These are phyloP conservation scores for Spisula subtruncata DNA, from an alignment of 2,888 invertebrate genomes.

Conservation along the genomic window DNA sequence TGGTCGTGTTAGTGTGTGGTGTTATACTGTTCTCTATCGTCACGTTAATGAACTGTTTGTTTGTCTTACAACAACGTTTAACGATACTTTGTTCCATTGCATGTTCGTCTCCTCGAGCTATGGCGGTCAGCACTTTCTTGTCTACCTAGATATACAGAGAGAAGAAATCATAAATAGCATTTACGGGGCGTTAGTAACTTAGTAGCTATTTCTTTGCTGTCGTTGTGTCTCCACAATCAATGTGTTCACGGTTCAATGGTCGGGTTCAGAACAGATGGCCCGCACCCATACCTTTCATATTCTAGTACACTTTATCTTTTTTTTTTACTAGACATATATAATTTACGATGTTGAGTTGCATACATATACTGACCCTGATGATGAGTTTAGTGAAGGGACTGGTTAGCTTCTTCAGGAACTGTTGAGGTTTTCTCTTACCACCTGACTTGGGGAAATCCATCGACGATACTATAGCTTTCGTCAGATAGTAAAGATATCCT, in stretches of 20 bases:
- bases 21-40: background rate
- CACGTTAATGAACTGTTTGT: background rate
- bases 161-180: too few species aligned
- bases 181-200: too few species aligned
- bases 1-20: background rate
- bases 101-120: conserved; percentile 67
- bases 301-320: too few species aligned
- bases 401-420: conserved; percentile 55
- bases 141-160: conserved; percentile 68
- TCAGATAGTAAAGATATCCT: conserved; percentile 43
- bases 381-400: conserved; percentile 55
- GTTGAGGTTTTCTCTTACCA: conserved; percentile 29
- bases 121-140: conserved; percentile 72
- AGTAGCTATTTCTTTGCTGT: too few species aligned
- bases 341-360: background rate
- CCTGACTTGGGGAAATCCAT: conserved; percentile 37
- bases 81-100: conserved; percentile 58
- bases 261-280: too few species aligned
- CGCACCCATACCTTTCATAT: too few species aligned
- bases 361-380: conserved; percentile 39
- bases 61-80: conserved; percentile 55
- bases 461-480: conserved; percentile 40
- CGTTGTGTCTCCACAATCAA: too few species aligned
- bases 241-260: too few species aligned
- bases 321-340: too few species aligned